Evolutionary conservation across 2,797 vertebrate genomes (phyloP).

Genomic region (Anas georgica): DNA sequence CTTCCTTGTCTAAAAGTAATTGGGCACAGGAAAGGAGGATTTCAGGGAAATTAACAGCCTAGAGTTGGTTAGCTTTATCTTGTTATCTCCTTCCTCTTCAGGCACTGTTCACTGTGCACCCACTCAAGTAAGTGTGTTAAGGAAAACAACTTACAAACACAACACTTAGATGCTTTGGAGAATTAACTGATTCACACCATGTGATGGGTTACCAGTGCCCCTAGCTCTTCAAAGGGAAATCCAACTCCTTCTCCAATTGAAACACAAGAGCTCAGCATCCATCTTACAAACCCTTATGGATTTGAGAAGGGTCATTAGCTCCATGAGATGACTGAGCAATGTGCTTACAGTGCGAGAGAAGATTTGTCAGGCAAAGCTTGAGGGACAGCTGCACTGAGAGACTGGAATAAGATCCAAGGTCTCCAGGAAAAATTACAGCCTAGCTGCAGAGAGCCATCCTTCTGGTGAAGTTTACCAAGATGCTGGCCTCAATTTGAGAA

Average conservation of each 20-base stretch:
- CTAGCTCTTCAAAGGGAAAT: not conserved
- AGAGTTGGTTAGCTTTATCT: not conserved
- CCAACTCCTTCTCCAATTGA: not conserved
- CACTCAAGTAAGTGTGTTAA: not conserved
- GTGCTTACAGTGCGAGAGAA: not conserved
- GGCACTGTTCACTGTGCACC: not conserved
- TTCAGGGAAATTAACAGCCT: not conserved
- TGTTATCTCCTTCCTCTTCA: not conserved
- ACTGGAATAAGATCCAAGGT: not conserved
- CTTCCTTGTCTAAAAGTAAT: not conserved
- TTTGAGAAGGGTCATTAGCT: not conserved
- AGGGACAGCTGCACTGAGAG: not conserved
- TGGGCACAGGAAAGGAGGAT: not conserved
- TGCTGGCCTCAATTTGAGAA: not conserved
- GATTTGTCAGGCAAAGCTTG: not conserved
- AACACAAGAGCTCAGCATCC: not conserved
- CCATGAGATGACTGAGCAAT: not conserved
- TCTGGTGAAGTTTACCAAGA: not conserved
- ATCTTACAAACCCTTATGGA: not conserved
- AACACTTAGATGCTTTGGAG: not conserved
- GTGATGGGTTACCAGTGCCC: not conserved
- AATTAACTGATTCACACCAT: not conserved
- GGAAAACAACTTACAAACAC: not conserved
- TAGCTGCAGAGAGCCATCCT: not conserved
- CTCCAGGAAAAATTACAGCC: not conserved